A percentile compares a stretch with the other conserved stretches of the same genome.
Evolutionary conservation across 1,140 invertebrate genomes (phyloP).

Genomic region (Brachionus asplanchnoidis): DNA sequence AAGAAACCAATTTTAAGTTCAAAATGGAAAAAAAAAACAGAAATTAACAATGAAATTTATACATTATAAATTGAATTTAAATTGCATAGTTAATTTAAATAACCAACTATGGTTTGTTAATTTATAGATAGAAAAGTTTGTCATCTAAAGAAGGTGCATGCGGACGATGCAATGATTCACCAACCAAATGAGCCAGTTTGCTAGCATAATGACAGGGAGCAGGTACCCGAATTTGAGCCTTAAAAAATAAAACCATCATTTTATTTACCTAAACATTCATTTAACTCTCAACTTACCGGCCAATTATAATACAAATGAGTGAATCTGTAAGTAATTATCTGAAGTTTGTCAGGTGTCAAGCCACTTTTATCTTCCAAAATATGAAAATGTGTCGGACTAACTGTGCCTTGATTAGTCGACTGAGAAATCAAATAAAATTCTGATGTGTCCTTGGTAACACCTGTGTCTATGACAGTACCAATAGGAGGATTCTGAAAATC

Average conservation of each 20-base stretch:
- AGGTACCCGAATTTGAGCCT: conserved; percentile 76
- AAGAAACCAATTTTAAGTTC: too few species aligned
- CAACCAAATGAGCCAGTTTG: conserved; percentile 73
- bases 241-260: not conserved
- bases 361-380: conserved; percentile 66
- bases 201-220: conserved; percentile 70
- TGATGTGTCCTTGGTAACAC: conserved; percentile 70
- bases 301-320: conserved; percentile 82
- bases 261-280: not conserved
- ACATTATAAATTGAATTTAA: not conserved
- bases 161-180: conserved; percentile 65
- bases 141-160: conserved; percentile 57
- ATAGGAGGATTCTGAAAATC: conserved; percentile 69
- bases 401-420: conserved; percentile 70
- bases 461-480: conserved; percentile 76
- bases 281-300: conserved; percentile 61
- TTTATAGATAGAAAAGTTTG: conserved; percentile 57
- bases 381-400: conserved; percentile 75
- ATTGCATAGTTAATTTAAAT: not conserved
- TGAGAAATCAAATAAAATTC: conserved; percentile 79
- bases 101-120: conserved; percentile 1
- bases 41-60: conserved; percentile 7
- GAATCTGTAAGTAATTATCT: conserved; percentile 73
- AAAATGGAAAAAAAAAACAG: not conserved
- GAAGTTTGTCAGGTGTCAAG: conserved; percentile 66